Evolutionary conservation across 2,888 invertebrate species (phyloP).

Genomic region (Phortica magna): DNA sequence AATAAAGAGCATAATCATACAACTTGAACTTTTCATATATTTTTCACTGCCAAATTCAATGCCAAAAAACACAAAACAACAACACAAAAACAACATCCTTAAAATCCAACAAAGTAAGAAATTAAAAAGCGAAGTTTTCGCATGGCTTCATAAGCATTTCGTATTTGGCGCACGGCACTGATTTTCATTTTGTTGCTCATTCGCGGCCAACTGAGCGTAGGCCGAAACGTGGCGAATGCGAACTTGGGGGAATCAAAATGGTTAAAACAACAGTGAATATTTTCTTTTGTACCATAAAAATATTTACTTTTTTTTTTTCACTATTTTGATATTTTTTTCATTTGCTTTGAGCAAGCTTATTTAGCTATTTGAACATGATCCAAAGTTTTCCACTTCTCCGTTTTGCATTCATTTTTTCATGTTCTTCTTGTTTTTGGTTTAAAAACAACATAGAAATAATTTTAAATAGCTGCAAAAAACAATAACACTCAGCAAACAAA

Average conservation of each 20-base stretch:
- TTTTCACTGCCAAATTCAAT: constrained; percentile 11
- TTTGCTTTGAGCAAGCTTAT: constrained; percentile 3
- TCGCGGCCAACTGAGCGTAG: constrained; percentile 18
- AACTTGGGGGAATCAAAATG: neutral
- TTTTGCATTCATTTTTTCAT: neutral
- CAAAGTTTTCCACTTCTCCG: neutral
- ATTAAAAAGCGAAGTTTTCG: neutral
- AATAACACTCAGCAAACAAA: neutral
- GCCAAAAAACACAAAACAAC: neutral
- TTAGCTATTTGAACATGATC: neutral
- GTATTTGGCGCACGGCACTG: neutral
- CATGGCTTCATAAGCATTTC: neutral
- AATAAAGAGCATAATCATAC: too few species aligned
- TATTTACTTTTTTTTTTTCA: neutral
- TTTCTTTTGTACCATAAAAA: neutral
- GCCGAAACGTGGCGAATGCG: neutral
- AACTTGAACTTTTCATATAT: neutral
- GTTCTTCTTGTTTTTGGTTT: neutral
- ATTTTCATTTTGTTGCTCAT: constrained; percentile 33
- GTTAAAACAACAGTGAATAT: neutral
- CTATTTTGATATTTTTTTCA: neutral
- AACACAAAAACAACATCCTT: neutral
- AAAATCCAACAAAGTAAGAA: neutral
- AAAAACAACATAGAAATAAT: constrained; percentile 9
- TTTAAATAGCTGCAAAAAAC: constrained; percentile 11